Base-by-base conservation (phyloP, 1,140 invertebrate genomes). In the Melipona quadrifasciata region DNA sequence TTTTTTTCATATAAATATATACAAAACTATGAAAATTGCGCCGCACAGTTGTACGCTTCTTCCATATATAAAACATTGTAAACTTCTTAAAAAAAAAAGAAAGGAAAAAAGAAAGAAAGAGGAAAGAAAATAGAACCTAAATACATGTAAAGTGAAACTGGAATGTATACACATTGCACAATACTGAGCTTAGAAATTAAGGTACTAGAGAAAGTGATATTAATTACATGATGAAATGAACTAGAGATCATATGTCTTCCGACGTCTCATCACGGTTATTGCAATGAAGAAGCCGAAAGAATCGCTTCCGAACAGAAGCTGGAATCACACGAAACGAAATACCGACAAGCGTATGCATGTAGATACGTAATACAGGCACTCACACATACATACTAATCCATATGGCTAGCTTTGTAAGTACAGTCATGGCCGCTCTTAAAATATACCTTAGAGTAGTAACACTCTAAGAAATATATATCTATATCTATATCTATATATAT, bases 381-480 rank as follows among this genome's bases (percentile, higher is more conserved):
- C 94, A 93, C 93, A 93, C 93, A 94, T 92, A 94, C 88, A 92
- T 92, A 88, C 92, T 93, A 91, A 91, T 94, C 87, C 92, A 92
- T 94, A 94, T 94, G 93, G 93, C 94, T 94, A 93, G 90, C 72
- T 90, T 85, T 88, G 90, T 92, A 92, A 94, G 88, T 94, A 94
- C 92, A 93, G 92, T 94, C 94, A 95, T 95, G 94, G 94, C 93
- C 93, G 92, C 90, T 93, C 90, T 94, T 93, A 94, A 94, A 91
- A 92, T 93, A 91, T 91, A 90, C 65, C 81, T 86, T 77, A 78
- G 76, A 92, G 90, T 92, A 91, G 92, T 92, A 92, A 90, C 91
- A 90, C 89, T 92, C 87, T 90, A 93, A 92, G 93, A 93, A 90
- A 87, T 85, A 87, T 86, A 80, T 84, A 61, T 73, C 70, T 84